phyloP scores from a whole-genome alignment of 2,113 vertebrate species.

The Rhadina sibilatrix region DNA sequence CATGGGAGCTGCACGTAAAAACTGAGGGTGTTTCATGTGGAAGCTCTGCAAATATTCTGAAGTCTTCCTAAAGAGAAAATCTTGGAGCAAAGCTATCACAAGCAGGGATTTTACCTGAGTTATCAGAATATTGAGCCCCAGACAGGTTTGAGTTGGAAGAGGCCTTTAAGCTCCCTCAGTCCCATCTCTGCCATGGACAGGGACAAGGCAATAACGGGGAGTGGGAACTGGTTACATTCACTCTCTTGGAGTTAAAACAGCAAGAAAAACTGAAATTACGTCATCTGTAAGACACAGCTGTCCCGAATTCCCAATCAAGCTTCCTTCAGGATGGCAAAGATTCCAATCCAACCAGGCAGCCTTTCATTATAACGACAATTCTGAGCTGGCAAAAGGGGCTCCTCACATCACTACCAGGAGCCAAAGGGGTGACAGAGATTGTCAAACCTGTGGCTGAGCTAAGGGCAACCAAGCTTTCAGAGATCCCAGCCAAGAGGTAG shows the following conservation, averaged over 20 bases:
- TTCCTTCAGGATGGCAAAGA: neutral
- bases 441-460: neutral
- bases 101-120: neutral
- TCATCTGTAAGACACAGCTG: neutral
- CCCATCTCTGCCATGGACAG: neutral
- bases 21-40: accelerated
- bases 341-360: neutral
- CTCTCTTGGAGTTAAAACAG: neutral
- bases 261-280: neutral
- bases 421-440: neutral
- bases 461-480: neutral
- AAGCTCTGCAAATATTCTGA: neutral
- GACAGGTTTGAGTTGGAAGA: too few species aligned
- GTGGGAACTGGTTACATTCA: neutral
- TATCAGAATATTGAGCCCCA: neutral
- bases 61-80: neutral
- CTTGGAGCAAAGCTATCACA: neutral
- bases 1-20: neutral
- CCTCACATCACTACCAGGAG: neutral
- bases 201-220: neutral
- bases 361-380: neutral
- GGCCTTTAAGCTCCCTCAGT: neutral
- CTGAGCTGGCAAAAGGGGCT: neutral
- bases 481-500: neutral
- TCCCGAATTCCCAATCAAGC: neutral